phyloP scores from a whole-genome alignment of 2,797 vertebrate genomes.

The Helarctos malayanus region DNA sequence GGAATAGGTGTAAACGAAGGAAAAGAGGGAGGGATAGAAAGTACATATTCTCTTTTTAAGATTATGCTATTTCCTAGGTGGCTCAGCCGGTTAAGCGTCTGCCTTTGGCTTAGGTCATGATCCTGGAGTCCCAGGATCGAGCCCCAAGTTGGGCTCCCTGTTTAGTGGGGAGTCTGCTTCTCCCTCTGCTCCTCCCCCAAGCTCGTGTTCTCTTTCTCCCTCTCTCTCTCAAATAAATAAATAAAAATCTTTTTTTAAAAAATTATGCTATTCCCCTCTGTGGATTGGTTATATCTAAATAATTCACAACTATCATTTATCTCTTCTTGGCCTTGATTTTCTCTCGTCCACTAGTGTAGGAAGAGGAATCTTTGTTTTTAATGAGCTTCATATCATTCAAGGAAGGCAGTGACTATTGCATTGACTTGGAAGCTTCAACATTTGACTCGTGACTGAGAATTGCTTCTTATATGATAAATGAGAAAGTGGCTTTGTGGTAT shows the following conservation, averaged over 20 bases:
- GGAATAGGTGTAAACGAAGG: neutral
- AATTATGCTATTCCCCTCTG: neutral
- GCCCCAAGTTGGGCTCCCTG: neutral
- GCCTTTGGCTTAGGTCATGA: neutral
- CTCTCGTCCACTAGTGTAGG: neutral
- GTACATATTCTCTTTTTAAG: neutral
- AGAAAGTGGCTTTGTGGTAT: neutral
- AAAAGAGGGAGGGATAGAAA: neutral
- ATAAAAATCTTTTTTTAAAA: neutral
- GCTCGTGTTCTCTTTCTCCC: neutral
- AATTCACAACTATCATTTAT: constrained; percentile 27
- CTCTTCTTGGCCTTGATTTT: neutral
- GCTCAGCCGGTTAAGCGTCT: neutral
- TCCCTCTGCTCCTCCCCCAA: neutral
- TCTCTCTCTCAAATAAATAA: neutral
- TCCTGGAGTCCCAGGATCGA: neutral
- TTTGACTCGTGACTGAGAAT: neutral
- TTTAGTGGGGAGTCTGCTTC: neutral
- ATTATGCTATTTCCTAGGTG: neutral
- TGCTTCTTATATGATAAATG: neutral
- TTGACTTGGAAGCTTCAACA: neutral
- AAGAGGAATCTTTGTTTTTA: constrained; percentile 15
- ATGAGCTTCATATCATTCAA: neutral
- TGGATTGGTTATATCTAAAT: constrained; percentile 47
- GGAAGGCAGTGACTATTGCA: neutral